phyloP scores from a whole-genome alignment of 2,797 vertebrate genomes.

The Paramormyrops hopkinsi region DNA sequence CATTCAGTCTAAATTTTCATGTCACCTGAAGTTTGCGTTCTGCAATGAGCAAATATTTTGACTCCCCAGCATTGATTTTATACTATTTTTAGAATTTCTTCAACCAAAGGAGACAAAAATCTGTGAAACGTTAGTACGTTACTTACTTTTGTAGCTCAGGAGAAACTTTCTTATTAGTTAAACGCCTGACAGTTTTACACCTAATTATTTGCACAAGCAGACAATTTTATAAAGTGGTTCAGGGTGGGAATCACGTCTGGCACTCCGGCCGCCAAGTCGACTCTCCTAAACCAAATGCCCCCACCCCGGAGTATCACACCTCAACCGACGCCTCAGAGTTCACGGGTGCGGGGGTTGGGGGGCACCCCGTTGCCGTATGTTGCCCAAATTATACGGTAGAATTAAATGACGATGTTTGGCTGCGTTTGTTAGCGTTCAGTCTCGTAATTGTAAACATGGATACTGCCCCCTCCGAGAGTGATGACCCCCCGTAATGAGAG shows the following conservation, averaged over 20 bases:
- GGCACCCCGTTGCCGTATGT: neutral
- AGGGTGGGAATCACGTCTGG: neutral
- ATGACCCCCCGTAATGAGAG: slow-evolving; percentile 64
- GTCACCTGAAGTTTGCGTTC: neutral
- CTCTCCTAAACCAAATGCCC: slow-evolving; percentile 32
- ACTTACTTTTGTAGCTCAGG: neutral
- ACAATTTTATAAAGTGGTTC: neutral
- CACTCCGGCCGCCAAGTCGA: neutral
- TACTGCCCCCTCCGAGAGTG: slow-evolving; percentile 50
- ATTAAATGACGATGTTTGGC: slow-evolving; percentile 46
- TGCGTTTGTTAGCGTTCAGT: slow-evolving; percentile 49
- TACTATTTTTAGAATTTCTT: neutral
- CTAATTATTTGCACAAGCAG: neutral
- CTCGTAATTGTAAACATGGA: slow-evolving; percentile 68
- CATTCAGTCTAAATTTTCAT: neutral
- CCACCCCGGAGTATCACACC: neutral
- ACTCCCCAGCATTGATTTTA: neutral
- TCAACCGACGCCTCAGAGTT: slow-evolving; percentile 28
- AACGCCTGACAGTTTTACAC: neutral
- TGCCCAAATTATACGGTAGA: slow-evolving; percentile 53
- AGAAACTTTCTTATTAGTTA: neutral
- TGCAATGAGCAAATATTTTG: neutral
- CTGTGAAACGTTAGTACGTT: neutral
- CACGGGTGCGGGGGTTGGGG: slow-evolving; percentile 34
- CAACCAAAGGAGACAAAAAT: neutral